phyloP scores from a whole-genome alignment of 64 coral and sea anemone species.

The Pocillopora verrucosa region DNA sequence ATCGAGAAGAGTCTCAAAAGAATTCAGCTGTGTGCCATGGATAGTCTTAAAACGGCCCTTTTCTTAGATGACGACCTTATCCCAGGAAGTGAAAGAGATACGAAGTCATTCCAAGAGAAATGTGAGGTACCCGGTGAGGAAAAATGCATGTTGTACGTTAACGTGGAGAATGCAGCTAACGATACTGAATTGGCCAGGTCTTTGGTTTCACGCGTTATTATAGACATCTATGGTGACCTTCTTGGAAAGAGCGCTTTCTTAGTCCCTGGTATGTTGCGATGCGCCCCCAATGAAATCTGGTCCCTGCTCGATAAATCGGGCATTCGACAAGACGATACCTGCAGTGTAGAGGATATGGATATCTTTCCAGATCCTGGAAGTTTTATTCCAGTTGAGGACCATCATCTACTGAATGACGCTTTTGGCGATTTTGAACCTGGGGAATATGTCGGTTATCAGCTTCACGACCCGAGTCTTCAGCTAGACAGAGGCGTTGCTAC shows the following conservation, averaged over 20 bases:
- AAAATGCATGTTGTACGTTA: conserved; percentile 38
- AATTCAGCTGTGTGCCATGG: background rate
- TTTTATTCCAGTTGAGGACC: conserved; percentile 52
- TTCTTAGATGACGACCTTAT: conserved; percentile 2
- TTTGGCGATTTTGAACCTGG: conserved; percentile 49
- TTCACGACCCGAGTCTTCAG: conserved; percentile 76
- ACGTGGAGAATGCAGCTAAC: background rate
- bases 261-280: conserved; percentile 38
- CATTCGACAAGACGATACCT: conserved; percentile 48
- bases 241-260: conserved; percentile 17
- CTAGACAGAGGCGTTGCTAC: conserved; percentile 47
- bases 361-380: conserved; percentile 48
- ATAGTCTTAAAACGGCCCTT: conserved; percentile 29
- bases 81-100: conserved; percentile 38
- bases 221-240: conserved; percentile 25
- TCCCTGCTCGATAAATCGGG: conserved; percentile 17
- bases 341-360: background rate
- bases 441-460: conserved; percentile 82
- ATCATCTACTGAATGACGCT: conserved; percentile 53
- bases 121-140: background rate
- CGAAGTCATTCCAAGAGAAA: conserved; percentile 45
- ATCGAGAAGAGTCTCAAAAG: background rate
- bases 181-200: background rate
- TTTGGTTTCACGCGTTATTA: conserved; percentile 39
- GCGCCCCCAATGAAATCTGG: conserved; percentile 4